phyloP scores from a whole-genome alignment of 1,140 invertebrate genomes.

The Globodera ellingtonae region DNA sequence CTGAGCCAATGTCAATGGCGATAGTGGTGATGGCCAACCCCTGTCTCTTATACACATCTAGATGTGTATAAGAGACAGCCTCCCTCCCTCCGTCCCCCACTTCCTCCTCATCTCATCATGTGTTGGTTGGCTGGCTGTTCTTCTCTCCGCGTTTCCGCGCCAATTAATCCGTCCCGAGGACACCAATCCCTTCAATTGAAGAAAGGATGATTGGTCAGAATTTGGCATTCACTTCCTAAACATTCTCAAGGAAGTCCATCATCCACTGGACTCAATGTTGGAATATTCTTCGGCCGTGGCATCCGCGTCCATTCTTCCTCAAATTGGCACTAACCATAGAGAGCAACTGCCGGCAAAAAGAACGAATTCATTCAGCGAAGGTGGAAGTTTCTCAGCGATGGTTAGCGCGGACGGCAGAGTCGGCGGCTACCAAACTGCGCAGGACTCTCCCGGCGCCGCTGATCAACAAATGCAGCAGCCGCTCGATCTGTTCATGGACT shows the following conservation, averaged over 20 bases:
- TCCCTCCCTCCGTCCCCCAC: no score
- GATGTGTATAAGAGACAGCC: no score
- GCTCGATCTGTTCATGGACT: slow-evolving; percentile 60
- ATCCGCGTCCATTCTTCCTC: not conserved
- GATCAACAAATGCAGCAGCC: slow-evolving; percentile 16
- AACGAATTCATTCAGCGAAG: not conserved
- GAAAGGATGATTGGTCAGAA: no score
- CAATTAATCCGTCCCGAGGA: not conserved
- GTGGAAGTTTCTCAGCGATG: not conserved
- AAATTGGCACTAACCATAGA: not conserved
- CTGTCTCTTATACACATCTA: no score
- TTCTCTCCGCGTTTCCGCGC: not conserved
- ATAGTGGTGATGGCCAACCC: slow-evolving; percentile 59
- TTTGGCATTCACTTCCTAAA: no score
- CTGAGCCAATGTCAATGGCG: slow-evolving; percentile 55
- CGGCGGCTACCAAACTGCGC: not conserved
- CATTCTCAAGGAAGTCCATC: not conserved
- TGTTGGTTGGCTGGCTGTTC: not conserved
- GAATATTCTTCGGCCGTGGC: not conserved
- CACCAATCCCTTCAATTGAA: no score
- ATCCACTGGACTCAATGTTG: not conserved
- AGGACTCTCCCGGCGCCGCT: not conserved
- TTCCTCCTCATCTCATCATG: no score
- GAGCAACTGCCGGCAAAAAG: not conserved
- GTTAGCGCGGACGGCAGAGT: not conserved